Conservation (phyloP, 2,797 vertebrate species). For the Ispidina lecontei region DNA sequence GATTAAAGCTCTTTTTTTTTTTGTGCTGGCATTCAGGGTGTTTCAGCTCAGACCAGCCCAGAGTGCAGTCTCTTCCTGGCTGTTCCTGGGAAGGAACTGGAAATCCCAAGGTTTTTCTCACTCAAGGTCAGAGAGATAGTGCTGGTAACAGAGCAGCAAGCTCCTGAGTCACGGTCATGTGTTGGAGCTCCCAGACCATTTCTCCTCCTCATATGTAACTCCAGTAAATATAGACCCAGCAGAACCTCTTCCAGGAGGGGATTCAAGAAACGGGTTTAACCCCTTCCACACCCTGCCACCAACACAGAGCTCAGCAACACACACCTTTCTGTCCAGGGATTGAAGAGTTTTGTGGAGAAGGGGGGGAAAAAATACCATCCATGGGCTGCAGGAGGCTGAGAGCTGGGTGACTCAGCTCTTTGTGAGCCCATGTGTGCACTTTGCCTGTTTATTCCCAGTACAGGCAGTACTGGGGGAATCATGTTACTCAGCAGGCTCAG, state of each 20-base stretch:
- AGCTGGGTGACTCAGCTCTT: constrained; percentile 74
- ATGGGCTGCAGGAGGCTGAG: background rate
- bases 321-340: background rate
- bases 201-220: background rate
- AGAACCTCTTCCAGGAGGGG: background rate
- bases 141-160: background rate
- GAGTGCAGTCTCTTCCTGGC: fast-evolving
- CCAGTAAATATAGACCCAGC: constrained; percentile 15
- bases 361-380: background rate
- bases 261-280: background rate
- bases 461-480: constrained; percentile 44
- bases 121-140: background rate
- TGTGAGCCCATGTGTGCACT: background rate
- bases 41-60: fast-evolving
- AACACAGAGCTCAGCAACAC: background rate
- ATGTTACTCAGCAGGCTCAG: constrained; percentile 47
- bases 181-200: background rate
- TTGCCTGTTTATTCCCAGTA: constrained; percentile 70
- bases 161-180: constrained; percentile 54
- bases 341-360: background rate
- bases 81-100: background rate
- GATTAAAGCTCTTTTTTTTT: background rate
- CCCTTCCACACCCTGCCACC: background rate
- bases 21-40: background rate
- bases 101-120: background rate